Conservation (phyloP, 2,888 invertebrate species). For the Lottia gigantea region DNA sequence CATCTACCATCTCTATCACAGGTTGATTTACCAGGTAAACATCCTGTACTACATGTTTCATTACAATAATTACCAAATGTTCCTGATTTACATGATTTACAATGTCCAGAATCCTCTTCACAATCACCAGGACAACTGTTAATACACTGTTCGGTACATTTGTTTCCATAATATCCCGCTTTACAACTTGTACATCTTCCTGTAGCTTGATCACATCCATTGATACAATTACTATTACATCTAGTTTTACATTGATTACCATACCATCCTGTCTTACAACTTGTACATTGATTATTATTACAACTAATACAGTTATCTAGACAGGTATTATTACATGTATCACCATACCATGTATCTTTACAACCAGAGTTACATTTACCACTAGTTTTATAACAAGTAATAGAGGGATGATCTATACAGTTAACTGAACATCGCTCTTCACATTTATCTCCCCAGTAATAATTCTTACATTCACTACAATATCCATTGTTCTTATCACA, state of each 20-base stretch:
- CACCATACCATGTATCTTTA: neutral
- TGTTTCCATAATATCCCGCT: neutral
- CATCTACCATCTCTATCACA: neutral
- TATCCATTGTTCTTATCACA: too few species aligned
- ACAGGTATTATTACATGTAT: neutral
- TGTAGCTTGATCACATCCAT: neutral
- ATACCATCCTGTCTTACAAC: conserved; percentile 1
- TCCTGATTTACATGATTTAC: neutral
- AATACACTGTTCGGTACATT: neutral
- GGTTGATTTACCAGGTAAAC: neutral
- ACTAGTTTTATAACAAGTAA: neutral
- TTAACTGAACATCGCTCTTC: too few species aligned
- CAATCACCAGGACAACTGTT: neutral
- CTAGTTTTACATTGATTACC: neutral
- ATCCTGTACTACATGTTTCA: neutral
- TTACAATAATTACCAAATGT: conserved; percentile 4
- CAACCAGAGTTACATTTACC: neutral
- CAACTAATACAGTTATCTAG: neutral
- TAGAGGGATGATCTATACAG: too few species aligned
- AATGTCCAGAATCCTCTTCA: neutral
- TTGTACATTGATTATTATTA: neutral
- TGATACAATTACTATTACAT: neutral
- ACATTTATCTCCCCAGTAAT: too few species aligned
- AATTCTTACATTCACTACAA: too few species aligned
- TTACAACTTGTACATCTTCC: neutral